Percentiles rank a stretch among this genome's conserved stretches.
Conservation (phyloP, 2,113 vertebrate species). For the Coracopsis vasa region DNA sequence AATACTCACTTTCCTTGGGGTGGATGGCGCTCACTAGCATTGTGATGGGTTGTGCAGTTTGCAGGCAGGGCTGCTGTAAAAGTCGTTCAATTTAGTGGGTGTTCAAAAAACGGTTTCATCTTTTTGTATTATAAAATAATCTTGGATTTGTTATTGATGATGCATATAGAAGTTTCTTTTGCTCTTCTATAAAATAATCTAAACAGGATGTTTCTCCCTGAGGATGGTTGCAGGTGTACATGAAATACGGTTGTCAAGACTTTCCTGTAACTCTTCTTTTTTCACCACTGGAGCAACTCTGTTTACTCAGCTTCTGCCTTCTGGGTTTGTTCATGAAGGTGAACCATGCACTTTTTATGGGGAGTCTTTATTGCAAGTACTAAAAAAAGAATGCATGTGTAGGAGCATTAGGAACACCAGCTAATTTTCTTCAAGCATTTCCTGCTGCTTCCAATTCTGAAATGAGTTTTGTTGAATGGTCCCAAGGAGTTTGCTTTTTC, state of each 20-base stretch:
- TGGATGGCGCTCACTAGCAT: background rate
- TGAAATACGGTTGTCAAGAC: background rate
- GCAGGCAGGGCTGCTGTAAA: background rate
- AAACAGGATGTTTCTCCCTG: background rate
- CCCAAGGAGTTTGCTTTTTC: background rate
- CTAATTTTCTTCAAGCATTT: background rate
- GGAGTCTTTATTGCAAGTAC: background rate
- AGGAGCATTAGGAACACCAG: background rate
- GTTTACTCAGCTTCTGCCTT: background rate
- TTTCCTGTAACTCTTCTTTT: background rate
- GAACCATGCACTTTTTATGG: background rate
- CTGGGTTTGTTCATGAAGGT: background rate
- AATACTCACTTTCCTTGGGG: background rate
- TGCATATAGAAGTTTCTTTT: background rate
- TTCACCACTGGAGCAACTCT: background rate
- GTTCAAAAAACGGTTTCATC: background rate
- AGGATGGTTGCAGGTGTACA: background rate
- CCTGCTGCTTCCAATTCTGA: background rate
- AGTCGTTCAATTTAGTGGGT: background rate
- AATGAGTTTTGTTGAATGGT: background rate
- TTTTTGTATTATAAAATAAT: background rate
- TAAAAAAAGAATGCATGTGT: background rate
- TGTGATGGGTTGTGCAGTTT: background rate
- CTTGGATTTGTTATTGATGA: background rate
- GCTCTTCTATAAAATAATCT: background rate